phyloP scores from a whole-genome alignment of 2,113 vertebrate species.

The Corvus cornix region DNA sequence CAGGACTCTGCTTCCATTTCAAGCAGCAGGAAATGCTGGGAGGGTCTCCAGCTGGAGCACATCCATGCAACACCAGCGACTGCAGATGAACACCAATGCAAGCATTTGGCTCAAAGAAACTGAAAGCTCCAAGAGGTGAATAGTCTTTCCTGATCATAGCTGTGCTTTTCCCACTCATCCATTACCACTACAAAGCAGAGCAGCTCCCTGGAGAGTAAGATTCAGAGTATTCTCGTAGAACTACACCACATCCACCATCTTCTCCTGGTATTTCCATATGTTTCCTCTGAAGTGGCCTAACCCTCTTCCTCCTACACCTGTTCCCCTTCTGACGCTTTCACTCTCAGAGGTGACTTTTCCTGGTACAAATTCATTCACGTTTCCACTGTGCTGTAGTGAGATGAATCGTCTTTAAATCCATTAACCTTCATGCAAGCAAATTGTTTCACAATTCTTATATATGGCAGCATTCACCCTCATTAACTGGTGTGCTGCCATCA shows the following conservation, averaged over 20 bases:
- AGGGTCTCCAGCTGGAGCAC: not conserved
- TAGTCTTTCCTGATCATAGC: not conserved
- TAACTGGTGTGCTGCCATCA: not conserved
- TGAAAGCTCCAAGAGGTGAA: not conserved
- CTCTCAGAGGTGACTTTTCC: not conserved
- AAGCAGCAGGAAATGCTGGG: not conserved
- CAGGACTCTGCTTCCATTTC: not conserved
- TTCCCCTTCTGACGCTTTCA: not conserved
- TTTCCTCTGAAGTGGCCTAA: not conserved
- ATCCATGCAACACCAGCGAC: not conserved
- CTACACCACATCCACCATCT: not conserved
- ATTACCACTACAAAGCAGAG: not conserved
- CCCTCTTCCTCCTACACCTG: not conserved
- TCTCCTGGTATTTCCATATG: not conserved
- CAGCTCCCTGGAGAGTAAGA: not conserved
- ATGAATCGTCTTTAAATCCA: not conserved
- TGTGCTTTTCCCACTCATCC: not conserved
- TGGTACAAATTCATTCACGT: not conserved
- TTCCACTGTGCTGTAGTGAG: not conserved
- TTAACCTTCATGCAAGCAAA: not conserved
- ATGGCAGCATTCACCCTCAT: not conserved
- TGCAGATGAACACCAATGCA: not conserved
- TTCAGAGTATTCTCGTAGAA: not conserved
- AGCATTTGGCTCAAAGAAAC: not conserved
- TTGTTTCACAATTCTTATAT: not conserved